A percentile compares a stretch with the other conserved stretches of the same genome.
Evolutionary conservation across 2,113 vertebrate genomes (phyloP).

Genomic region (Osmerus eperlanus): DNA sequence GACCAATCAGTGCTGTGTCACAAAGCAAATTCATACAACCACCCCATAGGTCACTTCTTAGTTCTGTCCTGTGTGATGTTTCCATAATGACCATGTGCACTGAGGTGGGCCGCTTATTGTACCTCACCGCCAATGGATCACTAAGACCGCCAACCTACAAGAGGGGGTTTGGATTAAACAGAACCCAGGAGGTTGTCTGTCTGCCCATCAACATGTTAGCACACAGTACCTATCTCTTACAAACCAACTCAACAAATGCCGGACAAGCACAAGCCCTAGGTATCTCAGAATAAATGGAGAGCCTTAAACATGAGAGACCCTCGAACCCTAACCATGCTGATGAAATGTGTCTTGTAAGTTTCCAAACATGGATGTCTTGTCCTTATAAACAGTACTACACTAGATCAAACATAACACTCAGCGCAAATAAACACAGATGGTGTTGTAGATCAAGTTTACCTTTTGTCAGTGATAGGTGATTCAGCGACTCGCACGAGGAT

Average conservation of each 20-base stretch:
- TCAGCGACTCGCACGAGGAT: not conserved
- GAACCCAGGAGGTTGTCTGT: too few relatives aligned
- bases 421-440: constrained; percentile 52
- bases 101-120: too few relatives aligned
- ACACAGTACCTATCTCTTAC: not conserved
- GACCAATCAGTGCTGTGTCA: not conserved
- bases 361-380: constrained; percentile 49
- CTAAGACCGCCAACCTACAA: not conserved
- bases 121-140: too few relatives aligned
- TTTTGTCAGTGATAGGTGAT: not conserved
- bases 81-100: too few relatives aligned
- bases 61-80: too few relatives aligned
- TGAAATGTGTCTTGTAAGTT: constrained; percentile 40
- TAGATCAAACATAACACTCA: constrained; percentile 53
- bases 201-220: not conserved
- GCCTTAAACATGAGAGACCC: not conserved
- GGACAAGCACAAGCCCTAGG: constrained; percentile 12
- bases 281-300: too few relatives aligned
- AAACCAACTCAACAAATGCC: not conserved
- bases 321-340: constrained; percentile 53
- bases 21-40: constrained; percentile 6
- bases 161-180: not conserved
- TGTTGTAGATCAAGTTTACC: constrained; percentile 27
- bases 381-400: constrained; percentile 60
- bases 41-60: too few relatives aligned